Conservation (phyloP, 1,140 invertebrate genomes). For the Dreissena rostriformis region DNA sequence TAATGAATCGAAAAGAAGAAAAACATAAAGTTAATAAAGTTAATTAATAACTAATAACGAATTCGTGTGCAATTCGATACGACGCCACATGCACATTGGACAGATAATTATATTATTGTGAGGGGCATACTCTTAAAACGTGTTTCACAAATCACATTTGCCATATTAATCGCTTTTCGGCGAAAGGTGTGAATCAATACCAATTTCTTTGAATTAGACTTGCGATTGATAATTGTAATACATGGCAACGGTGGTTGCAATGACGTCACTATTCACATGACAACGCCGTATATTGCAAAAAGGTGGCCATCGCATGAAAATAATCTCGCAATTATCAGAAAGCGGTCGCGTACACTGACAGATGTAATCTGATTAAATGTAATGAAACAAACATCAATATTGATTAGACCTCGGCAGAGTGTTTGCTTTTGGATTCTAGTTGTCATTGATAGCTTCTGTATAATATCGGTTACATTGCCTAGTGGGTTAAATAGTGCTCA, state of each 20-base stretch:
- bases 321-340: not conserved
- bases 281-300: not conserved
- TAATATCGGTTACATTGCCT: no score
- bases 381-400: constrained; percentile 5
- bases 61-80: no score
- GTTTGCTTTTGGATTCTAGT: not conserved
- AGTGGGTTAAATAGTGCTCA: no score
- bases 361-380: constrained; percentile 4
- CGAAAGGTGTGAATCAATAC: not conserved
- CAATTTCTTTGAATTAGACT: not conserved
- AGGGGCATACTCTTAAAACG: no score
- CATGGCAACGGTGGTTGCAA: not conserved
- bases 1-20: no score
- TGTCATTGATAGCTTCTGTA: no score
- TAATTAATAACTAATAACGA: no score
- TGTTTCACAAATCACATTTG: no score
- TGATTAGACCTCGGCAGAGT: not conserved
- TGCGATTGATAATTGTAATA: not conserved
- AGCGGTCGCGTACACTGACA: not conserved
- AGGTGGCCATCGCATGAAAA: not conserved
- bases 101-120: no score
- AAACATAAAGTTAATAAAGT: no score
- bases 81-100: no score
- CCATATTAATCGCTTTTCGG: no score
- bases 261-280: not conserved